phyloP scores from a whole-genome alignment of 1,140 invertebrate genomes.

The Tetramorium alpestre region DNA sequence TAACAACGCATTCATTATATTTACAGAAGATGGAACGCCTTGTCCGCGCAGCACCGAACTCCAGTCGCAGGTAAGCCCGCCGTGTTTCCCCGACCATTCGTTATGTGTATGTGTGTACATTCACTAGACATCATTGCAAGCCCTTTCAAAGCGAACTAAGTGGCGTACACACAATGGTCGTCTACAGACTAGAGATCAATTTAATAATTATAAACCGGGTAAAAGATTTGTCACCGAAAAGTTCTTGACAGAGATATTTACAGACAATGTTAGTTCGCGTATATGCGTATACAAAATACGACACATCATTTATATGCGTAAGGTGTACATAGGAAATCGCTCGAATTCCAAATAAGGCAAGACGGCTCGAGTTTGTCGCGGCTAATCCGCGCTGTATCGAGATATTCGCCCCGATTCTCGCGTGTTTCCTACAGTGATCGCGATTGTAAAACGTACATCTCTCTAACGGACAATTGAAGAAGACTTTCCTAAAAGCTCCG shows the following conservation, averaged over 20 bases:
- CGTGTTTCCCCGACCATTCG: conserved; percentile 10
- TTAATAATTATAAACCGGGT: conserved; percentile 28
- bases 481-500: conserved; percentile 9
- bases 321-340: conserved; percentile 26
- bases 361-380: conserved; percentile 2
- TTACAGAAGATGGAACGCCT: conserved; percentile 43
- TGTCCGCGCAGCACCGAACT: conserved; percentile 49
- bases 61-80: conserved; percentile 20
- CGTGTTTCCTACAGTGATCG: conserved; percentile 17
- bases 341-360: conserved; percentile 50
- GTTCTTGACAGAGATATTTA: conserved; percentile 22
- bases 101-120: background rate
- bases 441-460: conserved; percentile 2
- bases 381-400: background rate
- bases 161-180: conserved; percentile 21
- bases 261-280: conserved; percentile 1
- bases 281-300: conserved; percentile 14
- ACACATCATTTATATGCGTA: background rate
- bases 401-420: conserved; percentile 19
- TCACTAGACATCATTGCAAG: conserved; percentile 2
- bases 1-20: conserved; percentile 42
- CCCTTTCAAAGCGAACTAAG: conserved; percentile 27
- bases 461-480: background rate
- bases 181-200: conserved; percentile 57
- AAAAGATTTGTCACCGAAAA: conserved; percentile 25